These are phyloP conservation scores for Paedocypris micromegethes DNA, from an alignment of 2,797 vertebrate genomes.

Conservation along the genomic window DNA sequence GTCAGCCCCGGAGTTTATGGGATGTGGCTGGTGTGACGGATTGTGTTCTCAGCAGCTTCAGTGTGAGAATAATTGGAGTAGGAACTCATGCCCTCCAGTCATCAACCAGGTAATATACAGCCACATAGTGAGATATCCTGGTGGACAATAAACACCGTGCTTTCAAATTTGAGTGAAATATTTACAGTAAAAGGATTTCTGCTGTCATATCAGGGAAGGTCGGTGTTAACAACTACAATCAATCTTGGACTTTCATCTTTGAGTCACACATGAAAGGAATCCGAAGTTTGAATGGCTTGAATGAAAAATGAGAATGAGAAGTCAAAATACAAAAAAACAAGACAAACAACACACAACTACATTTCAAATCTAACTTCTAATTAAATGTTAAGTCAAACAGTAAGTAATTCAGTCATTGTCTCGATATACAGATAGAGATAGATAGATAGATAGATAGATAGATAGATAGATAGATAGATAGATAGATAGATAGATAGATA, in stretches of 20 bases:
- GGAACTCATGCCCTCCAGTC: constrained; percentile 73
- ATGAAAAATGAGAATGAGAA: neutral
- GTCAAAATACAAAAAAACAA: neutral
- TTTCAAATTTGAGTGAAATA: no score
- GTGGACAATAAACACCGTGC: constrained; percentile 5
- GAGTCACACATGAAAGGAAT: neutral
- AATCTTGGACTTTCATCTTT: constrained; percentile 8
- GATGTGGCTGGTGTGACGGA: constrained; percentile 85
- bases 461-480: no score
- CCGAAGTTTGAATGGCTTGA: neutral
- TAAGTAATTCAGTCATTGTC: no score
- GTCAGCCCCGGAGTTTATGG: constrained; percentile 79
- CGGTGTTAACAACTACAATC: constrained; percentile 14
- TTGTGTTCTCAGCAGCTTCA: constrained; percentile 66
- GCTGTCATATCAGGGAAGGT: constrained; percentile 5
- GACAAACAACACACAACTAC: neutral
- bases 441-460: no score
- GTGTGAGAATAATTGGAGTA: constrained; percentile 73
- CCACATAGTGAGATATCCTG: neutral
- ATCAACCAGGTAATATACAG: constrained; percentile 72
- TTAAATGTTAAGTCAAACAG: no score
- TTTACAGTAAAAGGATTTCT: neutral
- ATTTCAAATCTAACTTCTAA: neutral
- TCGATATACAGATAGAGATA: no score
- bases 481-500: neutral